Conservation (phyloP, 2,113 vertebrate species). For the Nerophis lumbriciformis region DNA sequence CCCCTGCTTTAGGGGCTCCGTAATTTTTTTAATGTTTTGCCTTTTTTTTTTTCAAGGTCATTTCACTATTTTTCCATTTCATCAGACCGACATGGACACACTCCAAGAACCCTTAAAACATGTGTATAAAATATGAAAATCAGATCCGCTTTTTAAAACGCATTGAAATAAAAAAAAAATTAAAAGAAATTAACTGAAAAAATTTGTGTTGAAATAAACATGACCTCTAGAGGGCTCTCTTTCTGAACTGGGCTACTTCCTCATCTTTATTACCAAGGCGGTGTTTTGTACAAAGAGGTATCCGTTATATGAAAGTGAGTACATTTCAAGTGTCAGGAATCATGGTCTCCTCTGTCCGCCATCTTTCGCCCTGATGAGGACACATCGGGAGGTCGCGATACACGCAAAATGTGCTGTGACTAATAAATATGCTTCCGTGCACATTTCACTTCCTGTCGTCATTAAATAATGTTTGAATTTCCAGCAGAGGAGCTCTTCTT, state of each 20-base stretch:
- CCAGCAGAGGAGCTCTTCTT: background rate
- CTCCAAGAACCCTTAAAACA: no score
- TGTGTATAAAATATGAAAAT: no score
- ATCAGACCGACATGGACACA: no score
- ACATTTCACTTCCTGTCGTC: background rate
- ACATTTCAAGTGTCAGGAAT: conserved; percentile 74
- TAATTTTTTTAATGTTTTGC: no score
- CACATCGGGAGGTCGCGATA: conserved; percentile 32
- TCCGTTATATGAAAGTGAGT: conserved; percentile 61
- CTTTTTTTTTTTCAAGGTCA: no score
- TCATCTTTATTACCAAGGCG: conserved; percentile 47
- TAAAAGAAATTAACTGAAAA: no score
- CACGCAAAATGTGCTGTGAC: conserved; percentile 55
- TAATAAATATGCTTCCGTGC: conserved; percentile 59
- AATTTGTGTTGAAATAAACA: no score
- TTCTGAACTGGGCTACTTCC: background rate
- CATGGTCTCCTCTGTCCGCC: conserved; percentile 33
- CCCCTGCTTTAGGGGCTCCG: no score
- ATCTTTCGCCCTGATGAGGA: conserved; percentile 25
- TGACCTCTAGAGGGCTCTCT: no score
- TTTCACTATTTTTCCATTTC: no score
- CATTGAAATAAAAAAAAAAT: no score
- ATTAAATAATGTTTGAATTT: background rate
- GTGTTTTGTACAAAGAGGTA: conserved; percentile 70
- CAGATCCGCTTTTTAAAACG: no score